Base-by-base conservation (phyloP, 2,113 vertebrate species). In the Austrofundulus limnaeus region DNA sequence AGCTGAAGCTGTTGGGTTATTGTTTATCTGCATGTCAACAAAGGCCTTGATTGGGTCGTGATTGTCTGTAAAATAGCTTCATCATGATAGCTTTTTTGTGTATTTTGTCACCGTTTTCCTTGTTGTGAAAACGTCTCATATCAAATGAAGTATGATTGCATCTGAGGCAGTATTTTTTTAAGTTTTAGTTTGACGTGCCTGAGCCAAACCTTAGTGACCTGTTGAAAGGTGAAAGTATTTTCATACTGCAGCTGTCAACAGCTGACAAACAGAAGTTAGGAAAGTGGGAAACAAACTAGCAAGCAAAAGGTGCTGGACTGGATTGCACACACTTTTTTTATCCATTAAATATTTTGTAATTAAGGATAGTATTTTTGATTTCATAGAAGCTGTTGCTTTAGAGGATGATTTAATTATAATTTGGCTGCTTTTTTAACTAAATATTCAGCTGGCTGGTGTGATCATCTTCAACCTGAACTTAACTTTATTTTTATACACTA, bases 221-320 rank as follows among this genome's bases (percentile, higher is more conserved):
- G 13, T 20, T 58, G 25, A 66, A 48, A 81, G 65, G 51, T 68
- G 49, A 70, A 62, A 41, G 38, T 48, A 42, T 41, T 45, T 25
- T 65, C 45, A 16, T 41, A 4, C 48, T 43, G 10, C 50, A 59
- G 1, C 2, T 54, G 31, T 62, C 47, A 50, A 34, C 55, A 65
- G 34, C 1, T 46, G 28, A n/a, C 34, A 57, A 63, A 72, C 21
- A 8, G 19, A 11, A 31, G 14, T 45, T 15, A 20, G 23, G 45
- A 34, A 45, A 49, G 42, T 4, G 23, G 31, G 47, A 16, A 52
- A 70, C 54, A 53, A 45, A 49, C 11, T 28, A 16, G 37, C 28
- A 37, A 59, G 13, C 50, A 62, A 37, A 61, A 20, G 34, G 25
- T 8, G 9, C 20, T 53, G 52, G 20, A 42, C 10, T 38, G 11